Base-by-base conservation (phyloP, 1,140 invertebrate genomes). In the Cydia fagiglandana region DNA sequence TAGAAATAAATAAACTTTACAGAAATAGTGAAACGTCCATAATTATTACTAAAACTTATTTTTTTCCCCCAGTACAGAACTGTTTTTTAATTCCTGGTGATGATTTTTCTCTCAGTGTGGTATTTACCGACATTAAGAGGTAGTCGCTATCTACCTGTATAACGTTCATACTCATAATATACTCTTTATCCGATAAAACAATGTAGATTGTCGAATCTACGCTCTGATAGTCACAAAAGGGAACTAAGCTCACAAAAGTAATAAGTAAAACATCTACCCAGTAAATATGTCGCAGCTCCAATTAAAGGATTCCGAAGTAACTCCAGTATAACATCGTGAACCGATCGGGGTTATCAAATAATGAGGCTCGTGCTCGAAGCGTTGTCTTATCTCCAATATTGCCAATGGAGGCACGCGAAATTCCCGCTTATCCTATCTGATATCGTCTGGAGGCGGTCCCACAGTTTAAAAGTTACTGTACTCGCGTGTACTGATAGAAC, bases 321-420 rank as follows among this genome's bases (percentile, higher is more conserved):
- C 56, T 61, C 56, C 56, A 53, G 56, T 61, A 47, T 47, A 61
- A 24, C 56, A 24, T 61, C 56, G 56, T 17, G 56, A 61, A 61
- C 17, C 56, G 17, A 61, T 61, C 56, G 17, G 56, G n/a, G 17
- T 61, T 61, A 61, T 61, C 56, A 61, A 61, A 61, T 61, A 61
- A 61, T 61, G 56, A 61, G 56, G 9, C 56, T 12, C 56, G 20
- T 61, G 56, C 56, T 61, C 56, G 7, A 61, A 61, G 56, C 50
- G 50, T 61, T 61, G 56, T 61, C 56, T 61, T 61, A 61, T 61
- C 56, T 24, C 17, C 56, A 24, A 61, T 61, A 61, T 61, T 61
- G 56, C 17, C 56, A 61, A 61, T 61, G 56, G n/a, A 61, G 56
- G 56, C 56, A 61, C 56, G 56, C 56, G 56, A 61, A 24, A 24